Percentiles rank a stretch among this genome's conserved stretches.
Evolutionary conservation across 2,113 vertebrate species (phyloP).

Genomic region (Petaurus breviceps): DNA sequence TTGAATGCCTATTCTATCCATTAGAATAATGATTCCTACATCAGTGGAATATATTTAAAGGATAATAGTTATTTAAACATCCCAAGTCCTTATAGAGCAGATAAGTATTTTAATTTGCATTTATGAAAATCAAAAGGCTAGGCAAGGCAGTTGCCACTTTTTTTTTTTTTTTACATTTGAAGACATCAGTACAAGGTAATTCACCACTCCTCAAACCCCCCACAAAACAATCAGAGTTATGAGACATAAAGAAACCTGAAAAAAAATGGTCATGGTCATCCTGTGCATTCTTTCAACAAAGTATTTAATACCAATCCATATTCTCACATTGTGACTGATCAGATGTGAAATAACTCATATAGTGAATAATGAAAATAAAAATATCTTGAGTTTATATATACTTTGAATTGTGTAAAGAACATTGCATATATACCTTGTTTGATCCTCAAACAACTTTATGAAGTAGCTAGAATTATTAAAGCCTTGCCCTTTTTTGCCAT

Average conservation of each 20-base stretch:
- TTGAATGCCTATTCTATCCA: slow-evolving; percentile 82
- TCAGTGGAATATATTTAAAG: slow-evolving; percentile 80
- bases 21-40: slow-evolving; percentile 82
- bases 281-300: background rate
- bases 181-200: background rate
- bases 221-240: background rate
- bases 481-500: background rate
- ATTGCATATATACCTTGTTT: background rate
- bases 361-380: background rate
- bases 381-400: background rate
- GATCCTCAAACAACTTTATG: background rate
- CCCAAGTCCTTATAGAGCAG: slow-evolving; percentile 78
- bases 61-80: slow-evolving; percentile 85
- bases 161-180: slow-evolving; percentile 29
- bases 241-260: fast-evolving
- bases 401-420: background rate
- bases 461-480: background rate
- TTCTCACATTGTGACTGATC: background rate
- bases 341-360: background rate
- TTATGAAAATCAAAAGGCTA: slow-evolving; percentile 78
- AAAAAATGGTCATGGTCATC: fast-evolving
- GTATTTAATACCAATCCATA: background rate
- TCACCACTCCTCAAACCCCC: background rate
- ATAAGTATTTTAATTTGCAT: slow-evolving; percentile 84
- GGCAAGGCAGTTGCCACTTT: slow-evolving; percentile 65